A percentile compares a stretch with the other conserved stretches of the same genome.
Evolutionary conservation across 2,113 vertebrate genomes (phyloP).

Genomic region (Pardalotus punctatus): DNA sequence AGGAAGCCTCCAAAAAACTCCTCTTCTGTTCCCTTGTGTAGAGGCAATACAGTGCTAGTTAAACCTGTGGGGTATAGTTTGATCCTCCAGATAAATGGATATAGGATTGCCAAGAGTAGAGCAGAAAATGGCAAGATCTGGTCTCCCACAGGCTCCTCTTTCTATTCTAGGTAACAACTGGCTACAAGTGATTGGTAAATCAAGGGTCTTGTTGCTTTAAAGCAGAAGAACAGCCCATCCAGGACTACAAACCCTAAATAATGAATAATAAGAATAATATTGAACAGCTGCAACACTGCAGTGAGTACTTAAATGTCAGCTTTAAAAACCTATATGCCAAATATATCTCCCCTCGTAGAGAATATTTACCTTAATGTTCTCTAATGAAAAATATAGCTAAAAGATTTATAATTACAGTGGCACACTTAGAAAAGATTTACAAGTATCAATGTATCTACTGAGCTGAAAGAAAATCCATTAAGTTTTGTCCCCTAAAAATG

Average conservation of each 20-base stretch:
- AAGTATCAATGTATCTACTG: slow-evolving; percentile 1
- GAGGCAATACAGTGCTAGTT: not conserved
- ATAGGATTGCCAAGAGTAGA: not conserved
- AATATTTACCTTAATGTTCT: slow-evolving; percentile 44
- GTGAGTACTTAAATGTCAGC: slow-evolving; percentile 27
- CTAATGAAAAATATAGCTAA: slow-evolving; percentile 36
- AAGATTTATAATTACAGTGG: slow-evolving; percentile 56
- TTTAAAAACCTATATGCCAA: slow-evolving; percentile 28
- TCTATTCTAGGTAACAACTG: not conserved
- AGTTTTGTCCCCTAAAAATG: slow-evolving; percentile 36
- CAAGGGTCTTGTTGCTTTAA: not conserved
- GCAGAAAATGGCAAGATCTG: not conserved
- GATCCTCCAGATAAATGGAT: not conserved
- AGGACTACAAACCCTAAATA: not conserved
- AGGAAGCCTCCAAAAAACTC: not conserved
- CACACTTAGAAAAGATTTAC: slow-evolving; percentile 39
- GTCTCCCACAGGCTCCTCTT: not conserved
- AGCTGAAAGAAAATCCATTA: slow-evolving; percentile 52
- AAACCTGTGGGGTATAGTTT: not conserved
- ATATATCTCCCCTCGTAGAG: slow-evolving; percentile 13
- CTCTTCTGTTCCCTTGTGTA: not conserved
- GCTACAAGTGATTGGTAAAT: not conserved
- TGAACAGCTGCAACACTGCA: not conserved
- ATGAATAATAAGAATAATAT: slow-evolving; percentile 32
- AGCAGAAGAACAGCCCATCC: not conserved